Base-by-base conservation (phyloP, 2,888 invertebrate genomes). In the Mesorhabditis spiculigera region DNA sequence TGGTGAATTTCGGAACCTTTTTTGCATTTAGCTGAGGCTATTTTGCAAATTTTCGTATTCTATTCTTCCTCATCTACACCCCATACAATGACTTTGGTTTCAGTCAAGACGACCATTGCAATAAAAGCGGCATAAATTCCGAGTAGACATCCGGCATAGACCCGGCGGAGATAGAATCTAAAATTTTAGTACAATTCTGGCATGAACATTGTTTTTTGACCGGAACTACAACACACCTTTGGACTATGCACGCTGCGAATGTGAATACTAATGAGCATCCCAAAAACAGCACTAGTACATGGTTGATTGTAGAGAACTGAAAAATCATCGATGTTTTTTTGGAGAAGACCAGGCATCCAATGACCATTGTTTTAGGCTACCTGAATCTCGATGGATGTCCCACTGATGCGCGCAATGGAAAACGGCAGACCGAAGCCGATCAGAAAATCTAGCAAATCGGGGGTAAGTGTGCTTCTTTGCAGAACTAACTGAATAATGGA, bases 401-500 rank as follows among this genome's bases (percentile, higher is more conserved):
- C 81, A 68, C 78, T 75, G 50, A 77, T 45, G 16, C 72, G 74
- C 0, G 82, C 82, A 45, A 82, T 79, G 13, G 78, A 66, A 67
- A 82, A 82, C 5, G 82, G 75, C 4, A 81, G 63, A 4, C 82
- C 82, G 68, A 82, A 82, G 6, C 82, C 82, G 10, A 82, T 74
- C n/a, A 82, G 72, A 10, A 82, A 70, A 74, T 82, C 81, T 81
- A 64, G 67, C 77, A 71, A 41, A 8, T 68, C 42, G 41, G 10
- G 45, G 5, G 16, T 8, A 44, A 43, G 6, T 5, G 42, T 4
- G 64, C n/a, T 16, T 6, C 28, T 45, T 4, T 10, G 42, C 5
- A 63, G 6, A 68, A 70, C 76, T 69, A 87, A 90, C 90, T 91
- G 81, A 91, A 90, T 70, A 91, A 86, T 3, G 91, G 91, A 5